Evolutionary conservation across 1,140 invertebrate genomes (phyloP).

Genomic region (Aradophagus sp.): DNA sequence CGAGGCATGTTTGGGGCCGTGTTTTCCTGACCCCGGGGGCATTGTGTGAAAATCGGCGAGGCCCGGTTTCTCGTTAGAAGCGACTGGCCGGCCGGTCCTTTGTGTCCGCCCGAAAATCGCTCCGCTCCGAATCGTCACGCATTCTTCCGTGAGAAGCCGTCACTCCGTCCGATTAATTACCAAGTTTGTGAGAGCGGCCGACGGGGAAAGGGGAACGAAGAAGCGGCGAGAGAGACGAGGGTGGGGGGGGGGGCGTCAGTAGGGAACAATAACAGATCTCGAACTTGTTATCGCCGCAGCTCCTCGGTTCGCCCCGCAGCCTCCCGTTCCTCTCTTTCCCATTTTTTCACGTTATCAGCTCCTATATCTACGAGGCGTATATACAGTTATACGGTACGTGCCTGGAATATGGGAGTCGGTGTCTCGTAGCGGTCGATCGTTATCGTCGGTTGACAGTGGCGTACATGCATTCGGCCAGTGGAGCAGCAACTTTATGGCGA

Average conservation of each 20-base stretch:
- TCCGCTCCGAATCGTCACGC: constrained; percentile 17
- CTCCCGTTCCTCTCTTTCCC: constrained; percentile 6
- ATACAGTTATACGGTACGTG: constrained; percentile 50
- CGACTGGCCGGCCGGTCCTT: not conserved
- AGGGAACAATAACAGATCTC: no score
- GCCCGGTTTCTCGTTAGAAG: not conserved
- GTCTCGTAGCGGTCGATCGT: constrained; percentile 50
- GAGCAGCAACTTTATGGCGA: constrained; percentile 57
- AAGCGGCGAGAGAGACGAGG: no score
- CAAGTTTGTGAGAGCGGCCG: no score
- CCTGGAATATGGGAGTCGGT: constrained; percentile 52
- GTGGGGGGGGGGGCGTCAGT: no score
- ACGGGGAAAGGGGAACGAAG: no score
- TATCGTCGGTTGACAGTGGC: constrained; percentile 52
- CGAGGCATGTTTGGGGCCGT: not conserved
- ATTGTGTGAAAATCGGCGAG: constrained; percentile 1
- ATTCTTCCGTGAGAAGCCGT: constrained; percentile 40
- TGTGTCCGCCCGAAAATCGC: not conserved
- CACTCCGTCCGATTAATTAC: constrained; percentile 42
- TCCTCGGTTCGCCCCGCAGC: not conserved
- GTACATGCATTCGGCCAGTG: constrained; percentile 50
- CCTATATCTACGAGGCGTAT: constrained; percentile 47
- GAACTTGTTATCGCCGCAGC: no score
- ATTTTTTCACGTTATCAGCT: constrained; percentile 38
- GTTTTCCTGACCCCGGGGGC: not conserved